Evolutionary conservation across 2,888 invertebrate species (phyloP).

Genomic region (Drosophila peninsularis): DNA sequence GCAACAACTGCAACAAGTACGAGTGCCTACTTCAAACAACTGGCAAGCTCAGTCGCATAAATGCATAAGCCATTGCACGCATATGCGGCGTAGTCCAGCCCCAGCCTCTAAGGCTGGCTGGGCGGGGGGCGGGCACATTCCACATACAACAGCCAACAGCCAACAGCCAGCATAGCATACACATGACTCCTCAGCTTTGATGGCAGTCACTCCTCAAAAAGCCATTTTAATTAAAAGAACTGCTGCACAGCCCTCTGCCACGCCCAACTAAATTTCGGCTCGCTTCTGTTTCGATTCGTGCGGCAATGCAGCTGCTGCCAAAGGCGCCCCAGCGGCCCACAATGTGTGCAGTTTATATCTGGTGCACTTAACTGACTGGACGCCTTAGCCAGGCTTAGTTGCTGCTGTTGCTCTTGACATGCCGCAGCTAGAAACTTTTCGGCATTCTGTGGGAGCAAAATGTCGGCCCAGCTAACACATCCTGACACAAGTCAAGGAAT

Average conservation of each 20-base stretch:
- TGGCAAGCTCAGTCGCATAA: slow-evolving; percentile 70
- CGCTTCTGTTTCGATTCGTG: slow-evolving; percentile 36
- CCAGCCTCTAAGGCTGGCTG: not conserved
- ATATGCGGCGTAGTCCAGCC: slow-evolving; percentile 33
- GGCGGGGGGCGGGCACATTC: not conserved
- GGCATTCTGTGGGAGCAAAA: slow-evolving; percentile 58
- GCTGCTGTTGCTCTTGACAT: slow-evolving; percentile 58
- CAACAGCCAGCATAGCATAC: slow-evolving; percentile 12
- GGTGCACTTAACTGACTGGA: slow-evolving; percentile 70
- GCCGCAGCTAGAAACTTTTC: slow-evolving; percentile 61
- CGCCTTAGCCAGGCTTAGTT: slow-evolving; percentile 51
- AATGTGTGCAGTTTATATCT: slow-evolving; percentile 75
- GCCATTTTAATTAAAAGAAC: slow-evolving; percentile 58
- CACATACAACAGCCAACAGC: not conserved
- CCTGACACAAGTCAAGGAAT: slow-evolving; percentile 79
- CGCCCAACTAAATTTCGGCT: slow-evolving; percentile 23
- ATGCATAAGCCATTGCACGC: slow-evolving; percentile 66
- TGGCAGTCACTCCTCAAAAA: slow-evolving; percentile 23
- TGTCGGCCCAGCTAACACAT: slow-evolving; percentile 71
- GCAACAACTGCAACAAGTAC: slow-evolving; percentile 60
- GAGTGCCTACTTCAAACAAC: slow-evolving; percentile 44
- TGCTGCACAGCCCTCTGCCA: slow-evolving; percentile 22
- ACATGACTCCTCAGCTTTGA: slow-evolving; percentile 22
- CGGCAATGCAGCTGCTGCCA: slow-evolving; percentile 63
- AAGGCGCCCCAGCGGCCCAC: slow-evolving; percentile 50